Percentiles rank a stretch among this genome's conserved stretches.
Conservation (phyloP, 1,140 invertebrate genomes). For the Melipona quadrifasciata region DNA sequence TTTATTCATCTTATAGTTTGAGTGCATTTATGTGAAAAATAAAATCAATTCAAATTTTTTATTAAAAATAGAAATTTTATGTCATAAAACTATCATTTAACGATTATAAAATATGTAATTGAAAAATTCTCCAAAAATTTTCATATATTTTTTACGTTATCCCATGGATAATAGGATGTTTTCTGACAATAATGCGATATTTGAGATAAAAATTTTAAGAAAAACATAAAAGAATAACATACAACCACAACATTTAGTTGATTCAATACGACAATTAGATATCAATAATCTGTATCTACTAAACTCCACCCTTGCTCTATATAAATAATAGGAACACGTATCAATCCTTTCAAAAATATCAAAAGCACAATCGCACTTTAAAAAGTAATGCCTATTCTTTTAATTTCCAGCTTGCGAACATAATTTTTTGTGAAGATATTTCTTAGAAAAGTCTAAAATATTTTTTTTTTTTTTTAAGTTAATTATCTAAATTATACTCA, state of each 20-base stretch:
- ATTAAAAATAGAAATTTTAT: not conserved
- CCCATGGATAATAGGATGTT: not conserved
- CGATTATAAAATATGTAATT: not conserved
- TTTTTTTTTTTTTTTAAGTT: not conserved
- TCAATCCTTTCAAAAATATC: not conserved
- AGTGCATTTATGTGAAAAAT: not conserved
- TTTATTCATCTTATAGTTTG: not conserved
- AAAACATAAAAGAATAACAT: not conserved
- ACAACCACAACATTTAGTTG: too few species aligned
- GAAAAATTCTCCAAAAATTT: not conserved
- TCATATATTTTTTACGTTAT: not conserved
- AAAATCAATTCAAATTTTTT: not conserved
- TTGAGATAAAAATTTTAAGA: not conserved
- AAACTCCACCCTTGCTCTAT: not conserved
- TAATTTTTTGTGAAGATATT: too few species aligned
- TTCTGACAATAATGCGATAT: not conserved
- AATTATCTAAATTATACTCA: constrained; percentile 34
- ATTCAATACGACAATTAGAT: too few species aligned
- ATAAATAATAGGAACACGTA: not conserved
- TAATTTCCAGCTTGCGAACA: not conserved
- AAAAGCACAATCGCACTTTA: not conserved
- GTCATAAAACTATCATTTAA: not conserved
- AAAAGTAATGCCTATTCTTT: not conserved
- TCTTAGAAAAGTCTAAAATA: not conserved
- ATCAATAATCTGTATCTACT: not conserved